Evolutionary conservation across 2,797 vertebrate species (phyloP).

Genomic region (Coccyzus lansbergi): DNA sequence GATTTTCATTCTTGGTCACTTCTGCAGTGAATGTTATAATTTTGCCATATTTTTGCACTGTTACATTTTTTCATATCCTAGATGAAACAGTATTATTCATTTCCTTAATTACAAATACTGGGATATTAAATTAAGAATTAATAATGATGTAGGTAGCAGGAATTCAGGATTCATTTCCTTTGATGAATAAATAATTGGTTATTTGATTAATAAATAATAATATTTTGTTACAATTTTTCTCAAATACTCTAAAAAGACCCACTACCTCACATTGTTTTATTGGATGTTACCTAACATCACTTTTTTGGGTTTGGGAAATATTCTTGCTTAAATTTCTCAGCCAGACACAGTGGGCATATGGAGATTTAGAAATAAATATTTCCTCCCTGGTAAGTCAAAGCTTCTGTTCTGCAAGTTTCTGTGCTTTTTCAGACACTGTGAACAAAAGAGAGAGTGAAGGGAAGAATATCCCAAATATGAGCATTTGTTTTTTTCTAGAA

Average conservation of each 20-base stretch:
- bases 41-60: neutral
- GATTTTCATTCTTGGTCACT: neutral
- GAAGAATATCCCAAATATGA: neutral
- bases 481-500: accelerated
- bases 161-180: slow-evolving; percentile 18
- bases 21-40: neutral
- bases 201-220: slow-evolving; percentile 52
- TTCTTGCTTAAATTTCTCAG: neutral
- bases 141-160: neutral
- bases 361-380: neutral
- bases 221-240: slow-evolving; percentile 46
- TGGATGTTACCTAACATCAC: neutral
- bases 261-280: neutral
- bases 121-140: slow-evolving; percentile 20
- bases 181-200: slow-evolving; percentile 35
- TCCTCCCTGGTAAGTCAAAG: neutral
- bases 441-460: neutral
- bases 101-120: slow-evolving; percentile 18
- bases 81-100: neutral
- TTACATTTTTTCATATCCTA: neutral
- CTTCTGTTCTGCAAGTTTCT: neutral
- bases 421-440: neutral
- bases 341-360: neutral
- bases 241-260: neutral
- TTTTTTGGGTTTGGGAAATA: neutral